Evolutionary conservation across 2,888 invertebrate genomes (phyloP).

Genomic region (Torymus auratus): DNA sequence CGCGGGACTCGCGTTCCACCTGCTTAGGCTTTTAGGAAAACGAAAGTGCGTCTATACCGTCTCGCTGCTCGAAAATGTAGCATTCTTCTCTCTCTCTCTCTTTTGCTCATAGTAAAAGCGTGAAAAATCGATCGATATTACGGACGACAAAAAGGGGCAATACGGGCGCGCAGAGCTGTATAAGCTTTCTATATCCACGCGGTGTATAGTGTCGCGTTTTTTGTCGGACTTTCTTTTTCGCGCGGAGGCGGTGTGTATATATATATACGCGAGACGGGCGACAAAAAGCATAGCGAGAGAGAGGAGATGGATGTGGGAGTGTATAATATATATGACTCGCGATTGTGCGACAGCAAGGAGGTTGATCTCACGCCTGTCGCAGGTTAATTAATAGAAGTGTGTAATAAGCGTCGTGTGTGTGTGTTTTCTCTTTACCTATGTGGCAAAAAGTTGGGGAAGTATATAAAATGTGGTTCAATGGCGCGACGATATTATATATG

Average conservation of each 20-base stretch:
- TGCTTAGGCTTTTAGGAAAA: constrained; percentile 47
- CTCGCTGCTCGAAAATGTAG: background rate
- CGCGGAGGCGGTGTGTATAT: constrained; percentile 1
- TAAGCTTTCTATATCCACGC: constrained; percentile 18
- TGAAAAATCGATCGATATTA: too few species aligned
- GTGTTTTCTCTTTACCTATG: too few species aligned
- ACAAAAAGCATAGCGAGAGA: constrained; percentile 12
- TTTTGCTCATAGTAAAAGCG: background rate
- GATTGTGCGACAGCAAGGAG: too few species aligned
- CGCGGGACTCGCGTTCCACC: constrained; percentile 33
- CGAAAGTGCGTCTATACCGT: constrained; percentile 46
- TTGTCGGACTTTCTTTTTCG: constrained; percentile 48
- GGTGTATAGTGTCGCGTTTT: background rate
- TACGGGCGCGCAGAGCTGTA: background rate
- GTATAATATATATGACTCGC: too few species aligned
- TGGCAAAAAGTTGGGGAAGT: too few species aligned
- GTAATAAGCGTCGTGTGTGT: too few species aligned
- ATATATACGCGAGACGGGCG: constrained; percentile 2
- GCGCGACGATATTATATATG: too few species aligned
- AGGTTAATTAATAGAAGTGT: too few species aligned
- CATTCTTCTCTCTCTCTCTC: background rate
- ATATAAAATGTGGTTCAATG: too few species aligned
- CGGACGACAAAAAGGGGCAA: background rate
- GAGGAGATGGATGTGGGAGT: too few species aligned
- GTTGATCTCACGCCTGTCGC: too few species aligned